Evolutionary conservation across 2,113 vertebrate species (phyloP), one percentile per base, ranked within the genome.

Genomic region (Marmota monax): DNA sequence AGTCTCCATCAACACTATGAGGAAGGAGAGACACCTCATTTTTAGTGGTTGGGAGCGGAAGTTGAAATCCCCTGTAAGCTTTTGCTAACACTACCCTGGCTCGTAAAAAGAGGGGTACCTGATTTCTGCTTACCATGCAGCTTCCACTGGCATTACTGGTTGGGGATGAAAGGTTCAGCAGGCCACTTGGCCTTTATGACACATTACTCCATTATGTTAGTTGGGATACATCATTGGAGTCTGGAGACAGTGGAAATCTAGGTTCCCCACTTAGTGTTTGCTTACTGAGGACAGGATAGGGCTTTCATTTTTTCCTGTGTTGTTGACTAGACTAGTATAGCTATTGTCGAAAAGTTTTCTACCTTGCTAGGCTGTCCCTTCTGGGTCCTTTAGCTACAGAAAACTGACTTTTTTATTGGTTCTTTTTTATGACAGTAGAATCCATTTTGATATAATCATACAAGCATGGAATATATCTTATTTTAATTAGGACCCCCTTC

Each of bases 261-360:
- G 27, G 10, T 96, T 94, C 9, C 65, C 65, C 32, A 69, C 53
- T 94, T 79, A 92, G 42, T 20, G 73, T 82, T 95, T 90, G 32
- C 39, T 93, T 27, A 32, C 4, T 9, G 14, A 34, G 18, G 12
- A 92, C 1, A 95, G 7, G 7, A 4, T 67, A 73, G 65, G 77
- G 34, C 22, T 27, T 16, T 61, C n/a, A 4, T 73, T 96, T 67
- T 89, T 89, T 90, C 69, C 20, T 95, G 53, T 91, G 22, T 83
- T 79, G 4, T 93, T 90, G 27, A 7, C 56, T 86, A 16, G 39
- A 89, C 17, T 65, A 90, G 9, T 14, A 48, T 74, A 27, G 5
- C 65, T 73, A 87, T 84, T 90, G 27, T 72, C 53, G 92, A 73
- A 90, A 82, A 87, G 22, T 80, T 95, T 82, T 90, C 77, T 88